A percentile compares a stretch with the other conserved stretches of the same genome.
Conservation (phyloP, 2,797 vertebrate species). For the Perdix hodgsoniae region DNA sequence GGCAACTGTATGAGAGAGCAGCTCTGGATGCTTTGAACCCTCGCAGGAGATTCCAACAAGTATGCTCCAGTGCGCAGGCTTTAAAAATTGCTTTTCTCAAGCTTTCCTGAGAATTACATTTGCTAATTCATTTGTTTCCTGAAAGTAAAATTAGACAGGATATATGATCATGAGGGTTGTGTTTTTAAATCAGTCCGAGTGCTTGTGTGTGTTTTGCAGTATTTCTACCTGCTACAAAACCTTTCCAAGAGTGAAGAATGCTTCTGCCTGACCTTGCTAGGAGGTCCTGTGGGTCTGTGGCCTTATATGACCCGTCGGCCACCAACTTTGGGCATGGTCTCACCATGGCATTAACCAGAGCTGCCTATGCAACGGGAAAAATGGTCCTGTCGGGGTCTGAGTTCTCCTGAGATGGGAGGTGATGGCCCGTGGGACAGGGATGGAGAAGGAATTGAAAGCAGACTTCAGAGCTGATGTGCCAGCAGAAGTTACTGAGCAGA, state of each 20-base stretch:
- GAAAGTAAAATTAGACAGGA: constrained; percentile 9
- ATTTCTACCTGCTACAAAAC: background rate
- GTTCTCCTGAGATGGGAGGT: background rate
- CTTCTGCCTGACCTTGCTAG: background rate
- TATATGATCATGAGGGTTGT: background rate
- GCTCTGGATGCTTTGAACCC: constrained; percentile 34
- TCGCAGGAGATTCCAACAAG: constrained; percentile 33
- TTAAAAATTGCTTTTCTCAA: constrained; percentile 36
- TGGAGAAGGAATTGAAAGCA: background rate
- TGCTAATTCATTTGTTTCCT: constrained; percentile 51
- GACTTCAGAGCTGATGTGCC: background rate
- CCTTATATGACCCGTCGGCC: background rate
- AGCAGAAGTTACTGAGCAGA: background rate
- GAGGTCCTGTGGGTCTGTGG: background rate
- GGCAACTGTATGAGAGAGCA: constrained; percentile 17
- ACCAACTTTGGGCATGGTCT: background rate
- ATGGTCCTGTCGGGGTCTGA: background rate
- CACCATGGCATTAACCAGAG: background rate
- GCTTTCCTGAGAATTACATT: constrained; percentile 40
- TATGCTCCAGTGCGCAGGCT: background rate
- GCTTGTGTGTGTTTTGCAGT: background rate
- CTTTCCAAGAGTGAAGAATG: background rate
- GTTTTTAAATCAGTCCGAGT: background rate
- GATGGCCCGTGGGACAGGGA: rapidly evolving
- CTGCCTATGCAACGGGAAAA: background rate